Evolutionary conservation across 2,888 invertebrate species (phyloP), one percentile per base, ranked within the genome.

Genomic region (Adelphocoris suturalis): DNA sequence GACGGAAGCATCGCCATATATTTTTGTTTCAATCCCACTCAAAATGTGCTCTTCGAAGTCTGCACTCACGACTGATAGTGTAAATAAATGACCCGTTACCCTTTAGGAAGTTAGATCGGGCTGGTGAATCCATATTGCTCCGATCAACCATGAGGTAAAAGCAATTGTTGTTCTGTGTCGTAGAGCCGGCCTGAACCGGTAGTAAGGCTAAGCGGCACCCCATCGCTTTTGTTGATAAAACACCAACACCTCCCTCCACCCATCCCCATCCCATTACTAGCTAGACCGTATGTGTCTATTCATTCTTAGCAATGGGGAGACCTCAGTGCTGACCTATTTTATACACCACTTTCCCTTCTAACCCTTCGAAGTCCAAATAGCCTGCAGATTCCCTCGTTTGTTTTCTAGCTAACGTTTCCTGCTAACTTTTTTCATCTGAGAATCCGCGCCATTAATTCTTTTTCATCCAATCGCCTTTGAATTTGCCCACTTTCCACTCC

Each of bases 151-250:
- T 78, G 19, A 78, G 47, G 78, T 37, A 78, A 46, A 78, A 47
- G 37, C 78, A 47, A 78, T 78, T 78, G 78, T 78, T 78, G 37
- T 46, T 46, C 7, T 37, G 78, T 78, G 37, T 46, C 78, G 78
- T 16, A 12, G 28, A 47, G 16, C 19, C 37, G 78, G 46, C n/a
- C n/a, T 46, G 78, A 46, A 46, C 78, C 68, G 68, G 68, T 68
- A 78, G 46, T 78, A 28, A 37, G 19, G 78, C 46, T 47, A 19
- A 46, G n/a, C 78, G 78, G 78, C 19, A 68, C 68, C 78, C 78
- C 78, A 46, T 37, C 16, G 78, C 78, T 78, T 78, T 46, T 78
- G 78, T 78, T 78, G 78, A 78, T 78, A 78, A 78, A 78, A 78
- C 46, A 78, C 46, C 16, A 78, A 78, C 78, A 46, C 46, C 78